phyloP scores from a whole-genome alignment of 2,888 invertebrate species.

The Ectobius pallidus region DNA sequence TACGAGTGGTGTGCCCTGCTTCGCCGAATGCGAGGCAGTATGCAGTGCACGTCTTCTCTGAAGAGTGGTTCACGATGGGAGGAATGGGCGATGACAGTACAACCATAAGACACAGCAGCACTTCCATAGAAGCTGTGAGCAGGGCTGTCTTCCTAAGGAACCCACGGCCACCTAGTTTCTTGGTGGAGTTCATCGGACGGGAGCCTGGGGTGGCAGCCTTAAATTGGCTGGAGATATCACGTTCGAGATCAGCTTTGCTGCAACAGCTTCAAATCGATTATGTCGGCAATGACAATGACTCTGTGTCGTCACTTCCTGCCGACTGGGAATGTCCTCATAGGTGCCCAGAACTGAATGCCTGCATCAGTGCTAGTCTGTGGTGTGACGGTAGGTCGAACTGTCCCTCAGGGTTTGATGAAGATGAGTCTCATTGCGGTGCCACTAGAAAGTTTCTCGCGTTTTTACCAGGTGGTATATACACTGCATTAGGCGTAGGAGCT shows the following conservation, averaged over 20 bases:
- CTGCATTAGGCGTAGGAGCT: constrained; percentile 62
- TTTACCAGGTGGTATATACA: constrained; percentile 61
- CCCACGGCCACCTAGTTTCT: constrained; percentile 57
- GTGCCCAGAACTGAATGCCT: constrained; percentile 78
- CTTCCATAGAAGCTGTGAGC: constrained; percentile 11
- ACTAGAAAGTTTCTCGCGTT: constrained; percentile 55
- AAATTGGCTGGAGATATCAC: constrained; percentile 76
- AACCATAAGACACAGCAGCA: constrained; percentile 25
- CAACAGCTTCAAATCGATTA: constrained; percentile 64
- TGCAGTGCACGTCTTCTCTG: constrained; percentile 79
- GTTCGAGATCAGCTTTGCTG: constrained; percentile 66
- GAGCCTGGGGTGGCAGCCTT: constrained; percentile 79
- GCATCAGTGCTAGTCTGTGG: constrained; percentile 76
- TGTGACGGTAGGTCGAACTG: constrained; percentile 74
- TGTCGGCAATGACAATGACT: constrained; percentile 56
- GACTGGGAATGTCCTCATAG: constrained; percentile 65
- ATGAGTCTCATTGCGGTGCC: constrained; percentile 67
- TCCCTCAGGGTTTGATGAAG: constrained; percentile 73
- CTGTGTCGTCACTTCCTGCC: constrained; percentile 50
- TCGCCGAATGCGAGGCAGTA: constrained; percentile 69
- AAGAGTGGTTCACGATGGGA: constrained; percentile 71
- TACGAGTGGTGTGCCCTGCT: constrained; percentile 75
- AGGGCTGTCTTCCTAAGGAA: constrained; percentile 46
- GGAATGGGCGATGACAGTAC: constrained; percentile 25
- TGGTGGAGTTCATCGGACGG: constrained; percentile 71